phyloP scores from a whole-genome alignment of 2,888 invertebrate species.

The Meiosimyza platycephala region DNA sequence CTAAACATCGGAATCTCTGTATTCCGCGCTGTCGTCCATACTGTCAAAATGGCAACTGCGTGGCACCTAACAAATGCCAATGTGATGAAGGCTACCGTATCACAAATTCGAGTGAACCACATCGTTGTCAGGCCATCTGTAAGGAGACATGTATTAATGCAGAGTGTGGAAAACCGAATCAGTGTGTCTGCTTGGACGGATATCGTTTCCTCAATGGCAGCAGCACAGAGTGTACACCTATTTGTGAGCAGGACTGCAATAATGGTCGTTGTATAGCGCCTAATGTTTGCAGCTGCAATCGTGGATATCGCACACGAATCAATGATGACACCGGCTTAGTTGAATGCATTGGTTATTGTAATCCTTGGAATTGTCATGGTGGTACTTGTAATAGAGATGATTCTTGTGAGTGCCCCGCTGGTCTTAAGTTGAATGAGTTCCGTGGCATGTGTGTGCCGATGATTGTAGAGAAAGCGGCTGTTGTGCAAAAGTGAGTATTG shows the following conservation, averaged over 20 bases:
- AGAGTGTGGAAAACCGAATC: constrained; percentile 71
- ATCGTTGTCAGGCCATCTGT: constrained; percentile 56
- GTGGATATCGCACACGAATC: constrained; percentile 59
- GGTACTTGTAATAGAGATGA: constrained; percentile 47
- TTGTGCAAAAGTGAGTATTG: constrained; percentile 46
- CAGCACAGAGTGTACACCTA: constrained; percentile 57
- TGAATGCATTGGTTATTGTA: constrained; percentile 49
- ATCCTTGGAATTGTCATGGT: constrained; percentile 50
- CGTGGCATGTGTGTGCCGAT: constrained; percentile 46
- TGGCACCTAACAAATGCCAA: constrained; percentile 68
- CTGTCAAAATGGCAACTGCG: constrained; percentile 67
- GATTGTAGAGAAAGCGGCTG: constrained; percentile 27
- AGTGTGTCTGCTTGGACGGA: constrained; percentile 69
- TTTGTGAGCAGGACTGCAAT: constrained; percentile 57
- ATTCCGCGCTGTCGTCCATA: constrained; percentile 58
- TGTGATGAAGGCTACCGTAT: constrained; percentile 66
- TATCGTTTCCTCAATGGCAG: constrained; percentile 59
- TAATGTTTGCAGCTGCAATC: constrained; percentile 70
- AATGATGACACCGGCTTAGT: constrained; percentile 42
- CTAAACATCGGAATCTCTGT: constrained; percentile 55
- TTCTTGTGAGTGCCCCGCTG: constrained; percentile 47
- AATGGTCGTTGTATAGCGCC: constrained; percentile 61
- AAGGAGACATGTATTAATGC: constrained; percentile 60
- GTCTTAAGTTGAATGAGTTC: constrained; percentile 43
- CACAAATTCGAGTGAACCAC: constrained; percentile 54